Conservation (phyloP, 2,797 vertebrate species). For the Potorous gilbertii region DNA sequence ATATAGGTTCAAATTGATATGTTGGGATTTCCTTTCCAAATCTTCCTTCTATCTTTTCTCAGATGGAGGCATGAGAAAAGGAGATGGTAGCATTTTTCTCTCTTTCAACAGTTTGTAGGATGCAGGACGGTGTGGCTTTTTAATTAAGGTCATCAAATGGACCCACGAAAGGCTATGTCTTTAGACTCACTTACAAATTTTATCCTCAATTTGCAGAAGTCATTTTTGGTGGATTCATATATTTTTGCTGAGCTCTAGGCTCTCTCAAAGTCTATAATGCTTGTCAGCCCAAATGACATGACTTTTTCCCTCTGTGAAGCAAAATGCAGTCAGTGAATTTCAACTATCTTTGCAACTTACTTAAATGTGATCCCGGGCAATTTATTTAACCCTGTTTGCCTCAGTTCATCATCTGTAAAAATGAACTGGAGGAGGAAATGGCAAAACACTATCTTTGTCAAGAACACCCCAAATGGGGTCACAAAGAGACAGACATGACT, state of each 20-base stretch:
- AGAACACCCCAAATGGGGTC: background rate
- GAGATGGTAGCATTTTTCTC: background rate
- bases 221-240: background rate
- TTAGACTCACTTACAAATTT: background rate
- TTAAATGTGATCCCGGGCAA: background rate
- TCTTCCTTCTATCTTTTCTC: background rate
- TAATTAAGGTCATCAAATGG: background rate
- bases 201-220: background rate
- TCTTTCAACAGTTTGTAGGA: background rate
- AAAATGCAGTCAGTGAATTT: background rate
- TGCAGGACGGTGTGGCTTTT: background rate
- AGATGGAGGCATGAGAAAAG: background rate
- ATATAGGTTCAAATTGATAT: background rate
- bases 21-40: background rate
- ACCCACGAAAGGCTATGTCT: background rate
- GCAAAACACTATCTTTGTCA: background rate
- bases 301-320: background rate
- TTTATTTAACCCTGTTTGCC: background rate
- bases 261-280: background rate
- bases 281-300: background rate
- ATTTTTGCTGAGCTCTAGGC: background rate
- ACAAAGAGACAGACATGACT: background rate
- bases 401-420: background rate
- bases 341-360: background rate
- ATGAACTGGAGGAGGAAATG: background rate